Evolutionary conservation across 2,797 vertebrate genomes (phyloP), one percentile per base, ranked within the genome.

Genomic region (Lithobates pipiens): DNA sequence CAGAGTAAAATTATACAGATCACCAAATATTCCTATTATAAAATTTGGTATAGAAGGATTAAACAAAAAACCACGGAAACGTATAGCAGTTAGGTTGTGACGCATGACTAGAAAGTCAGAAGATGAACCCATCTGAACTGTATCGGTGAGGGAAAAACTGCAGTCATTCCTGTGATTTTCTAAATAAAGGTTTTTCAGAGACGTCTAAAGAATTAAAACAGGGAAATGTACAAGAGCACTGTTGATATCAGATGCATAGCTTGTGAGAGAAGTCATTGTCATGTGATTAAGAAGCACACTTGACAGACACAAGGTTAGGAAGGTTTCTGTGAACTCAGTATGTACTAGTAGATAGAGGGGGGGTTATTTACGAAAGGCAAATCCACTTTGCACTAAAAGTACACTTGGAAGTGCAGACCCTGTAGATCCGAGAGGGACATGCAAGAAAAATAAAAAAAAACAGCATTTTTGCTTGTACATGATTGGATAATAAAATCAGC

Each of bases 281-380:
- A 82, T 89, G 46, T 78, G 86, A 85, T 61, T 16, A 25, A 77
- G 80, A 39, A 65, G 77, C 76, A 63, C 73, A 83, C 69, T 75
- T 67, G 27, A 84, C 44, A 89, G 88, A 88, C 77, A 68, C 50
- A 73, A 88, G 87, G 72, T 78, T 78, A 89, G 46, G n/a, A 74
- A 44, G 85, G 76, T 32, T 54, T 83, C 42, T 29, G 44, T 86
- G 88, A 88, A 89, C 76, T 77, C 70, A 71, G 39, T 39, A 39
- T 39, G 39, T 39, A 39, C 8, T 39, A 39, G 39, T 39, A 39
- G 39, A 85, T 74, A n/a, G n/a, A n/a, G n/a, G n/a, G n/a, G n/a
- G n/a, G n/a, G n/a, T n/a, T n/a, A n/a, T n/a, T n/a, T n/a, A n/a
- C n/a, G n/a, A n/a, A n/a, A n/a, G n/a, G n/a, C n/a, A n/a, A n/a